These are phyloP conservation scores for Salpingus planirostris DNA, from an alignment of 2,888 invertebrate species.

Conservation along the genomic window DNA sequence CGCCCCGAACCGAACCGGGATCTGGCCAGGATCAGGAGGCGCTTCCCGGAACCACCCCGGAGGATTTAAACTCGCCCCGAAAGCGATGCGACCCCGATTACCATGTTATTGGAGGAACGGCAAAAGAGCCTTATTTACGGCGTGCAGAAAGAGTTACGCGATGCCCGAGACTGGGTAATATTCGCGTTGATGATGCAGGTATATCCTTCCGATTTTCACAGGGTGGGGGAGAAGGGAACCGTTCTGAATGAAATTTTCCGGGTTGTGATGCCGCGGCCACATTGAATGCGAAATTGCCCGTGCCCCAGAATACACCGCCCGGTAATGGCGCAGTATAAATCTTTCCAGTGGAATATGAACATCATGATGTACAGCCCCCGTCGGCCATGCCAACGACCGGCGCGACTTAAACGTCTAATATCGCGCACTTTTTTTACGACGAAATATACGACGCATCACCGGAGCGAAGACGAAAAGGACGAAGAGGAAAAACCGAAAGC, in stretches of 20 bases:
- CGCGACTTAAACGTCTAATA: slow-evolving; percentile 24
- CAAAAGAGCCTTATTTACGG: too few relatives aligned
- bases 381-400: slow-evolving; percentile 18
- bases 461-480: too few relatives aligned
- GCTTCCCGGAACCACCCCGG: too few relatives aligned
- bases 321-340: slow-evolving; percentile 31
- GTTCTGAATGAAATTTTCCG: slow-evolving; percentile 23
- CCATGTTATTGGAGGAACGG: too few relatives aligned
- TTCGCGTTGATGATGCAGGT: too few relatives aligned
- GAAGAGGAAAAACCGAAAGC: too few relatives aligned
- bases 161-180: too few relatives aligned
- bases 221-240: slow-evolving; percentile 5
- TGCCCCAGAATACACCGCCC: slow-evolving; percentile 27
- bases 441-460: slow-evolving; percentile 12
- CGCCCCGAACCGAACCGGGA: too few relatives aligned
- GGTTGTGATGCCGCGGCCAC: slow-evolving; percentile 24
- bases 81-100: too few relatives aligned
- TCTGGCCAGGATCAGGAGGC: too few relatives aligned
- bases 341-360: slow-evolving; percentile 30
- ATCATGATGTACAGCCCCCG: slow-evolving; percentile 29
- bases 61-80: too few relatives aligned
- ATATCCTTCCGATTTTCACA: background rate
- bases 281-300: slow-evolving; percentile 31
- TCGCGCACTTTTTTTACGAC: slow-evolving; percentile 18
- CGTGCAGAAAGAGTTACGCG: too few relatives aligned